Conservation (phyloP, 2,113 vertebrate species). For the Cyprinodon tularosa region DNA sequence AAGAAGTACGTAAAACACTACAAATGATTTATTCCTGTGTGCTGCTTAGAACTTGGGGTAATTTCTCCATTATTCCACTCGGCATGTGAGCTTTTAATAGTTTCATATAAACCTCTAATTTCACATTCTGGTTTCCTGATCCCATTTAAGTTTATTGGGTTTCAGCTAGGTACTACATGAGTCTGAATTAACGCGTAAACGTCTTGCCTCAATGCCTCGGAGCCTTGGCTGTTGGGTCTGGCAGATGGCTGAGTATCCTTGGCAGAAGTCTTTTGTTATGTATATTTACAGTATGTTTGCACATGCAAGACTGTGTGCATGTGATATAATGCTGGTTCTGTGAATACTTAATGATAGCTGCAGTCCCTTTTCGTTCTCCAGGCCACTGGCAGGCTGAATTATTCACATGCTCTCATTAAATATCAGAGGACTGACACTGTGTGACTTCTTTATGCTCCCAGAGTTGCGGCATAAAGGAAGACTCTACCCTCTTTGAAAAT, state of each 20-base stretch:
- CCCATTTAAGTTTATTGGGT: not conserved
- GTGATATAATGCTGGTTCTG: constrained; percentile 55
- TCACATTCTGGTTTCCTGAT: not conserved
- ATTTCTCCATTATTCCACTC: not conserved
- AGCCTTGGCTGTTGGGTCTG: constrained; percentile 37
- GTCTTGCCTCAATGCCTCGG: not conserved
- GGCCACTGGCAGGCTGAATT: constrained; percentile 67
- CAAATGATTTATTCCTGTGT: constrained; percentile 6
- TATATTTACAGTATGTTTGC: constrained; percentile 39
- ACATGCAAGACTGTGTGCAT: constrained; percentile 11
- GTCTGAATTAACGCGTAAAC: constrained; percentile 25
- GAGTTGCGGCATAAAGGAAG: constrained; percentile 35
- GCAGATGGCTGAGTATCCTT: constrained; percentile 60
- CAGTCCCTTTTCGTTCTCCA: constrained; percentile 48
- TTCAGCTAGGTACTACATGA: not conserved
- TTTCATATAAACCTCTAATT: not conserved
- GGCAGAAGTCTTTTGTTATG: constrained; percentile 35
- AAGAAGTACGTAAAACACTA: not conserved
- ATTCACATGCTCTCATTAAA: constrained; percentile 74
- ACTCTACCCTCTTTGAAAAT: not conserved
- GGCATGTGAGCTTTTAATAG: not conserved
- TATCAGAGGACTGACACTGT: constrained; percentile 34
- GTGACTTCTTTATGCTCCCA: constrained; percentile 26
- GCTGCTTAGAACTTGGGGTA: not conserved
- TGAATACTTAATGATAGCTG: constrained; percentile 74